phyloP scores from a whole-genome alignment of 2,113 vertebrate species.

The Bambusicola thoracicus region DNA sequence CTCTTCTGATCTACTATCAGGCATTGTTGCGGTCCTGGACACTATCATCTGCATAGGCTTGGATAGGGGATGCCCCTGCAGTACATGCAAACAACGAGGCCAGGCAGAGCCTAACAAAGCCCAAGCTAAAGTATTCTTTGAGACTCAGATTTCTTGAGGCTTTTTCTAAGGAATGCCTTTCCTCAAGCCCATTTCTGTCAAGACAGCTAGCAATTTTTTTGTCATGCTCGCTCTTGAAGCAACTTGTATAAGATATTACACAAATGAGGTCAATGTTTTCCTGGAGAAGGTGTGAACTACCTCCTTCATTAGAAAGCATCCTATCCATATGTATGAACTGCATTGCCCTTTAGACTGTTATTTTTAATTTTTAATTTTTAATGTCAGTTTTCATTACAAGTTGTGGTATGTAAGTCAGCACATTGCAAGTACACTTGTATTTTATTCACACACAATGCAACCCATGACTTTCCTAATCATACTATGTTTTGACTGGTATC shows the following conservation, averaged over 20 bases:
- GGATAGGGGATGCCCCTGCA: neutral
- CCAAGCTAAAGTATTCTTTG: neutral
- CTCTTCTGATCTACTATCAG: neutral
- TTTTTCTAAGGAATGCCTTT: neutral
- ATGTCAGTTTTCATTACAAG: neutral
- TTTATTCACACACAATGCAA: accelerated
- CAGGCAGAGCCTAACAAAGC: neutral
- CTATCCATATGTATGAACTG: neutral
- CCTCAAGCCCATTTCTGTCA: neutral
- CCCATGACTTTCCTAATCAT: neutral
- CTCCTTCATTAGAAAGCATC: neutral
- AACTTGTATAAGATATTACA: neutral
- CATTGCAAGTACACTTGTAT: neutral
- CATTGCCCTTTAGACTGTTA: neutral
- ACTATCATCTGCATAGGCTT: neutral
- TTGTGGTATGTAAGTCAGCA: neutral
- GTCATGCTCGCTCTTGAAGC: neutral
- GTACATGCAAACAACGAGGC: neutral
- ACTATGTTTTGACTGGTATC: neutral
- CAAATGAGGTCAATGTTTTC: neutral
- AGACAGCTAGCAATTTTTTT: neutral
- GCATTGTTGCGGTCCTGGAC: neutral
- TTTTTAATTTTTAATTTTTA: neutral
- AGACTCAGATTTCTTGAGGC: neutral
- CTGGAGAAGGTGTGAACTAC: neutral